A percentile compares a stretch with the other conserved stretches of the same genome.
These are phyloP conservation scores for Premnoplex brunnescens DNA, from an alignment of 2,797 vertebrate genomes.

Conservation along the genomic window DNA sequence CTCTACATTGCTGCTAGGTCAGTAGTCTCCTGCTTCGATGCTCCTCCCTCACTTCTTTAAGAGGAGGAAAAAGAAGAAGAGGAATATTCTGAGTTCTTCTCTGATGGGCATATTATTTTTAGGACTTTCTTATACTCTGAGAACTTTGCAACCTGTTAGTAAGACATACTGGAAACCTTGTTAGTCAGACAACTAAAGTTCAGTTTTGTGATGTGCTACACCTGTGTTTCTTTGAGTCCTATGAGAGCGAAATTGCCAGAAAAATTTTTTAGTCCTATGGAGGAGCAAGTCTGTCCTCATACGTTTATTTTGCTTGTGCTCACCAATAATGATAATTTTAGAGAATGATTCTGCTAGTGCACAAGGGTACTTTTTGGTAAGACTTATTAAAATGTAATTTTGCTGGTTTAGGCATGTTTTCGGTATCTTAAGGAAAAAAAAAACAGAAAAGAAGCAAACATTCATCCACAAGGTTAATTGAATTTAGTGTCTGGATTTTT, in stretches of 20 bases:
- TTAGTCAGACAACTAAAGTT: background rate
- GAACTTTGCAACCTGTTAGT: background rate
- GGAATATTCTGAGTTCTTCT: background rate
- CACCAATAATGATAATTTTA: background rate
- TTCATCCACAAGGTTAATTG: background rate
- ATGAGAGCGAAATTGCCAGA: background rate
- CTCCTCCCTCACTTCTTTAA: background rate
- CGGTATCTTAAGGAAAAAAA: background rate
- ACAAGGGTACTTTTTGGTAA: background rate
- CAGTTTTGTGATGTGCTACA: background rate
- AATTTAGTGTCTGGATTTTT: background rate
- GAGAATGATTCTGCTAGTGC: background rate
- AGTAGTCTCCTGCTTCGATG: constrained; percentile 26
- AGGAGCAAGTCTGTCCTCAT: background rate
- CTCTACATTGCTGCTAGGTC: constrained; percentile 95
- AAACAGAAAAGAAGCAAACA: background rate
- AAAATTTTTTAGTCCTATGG: background rate
- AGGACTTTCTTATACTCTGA: background rate
- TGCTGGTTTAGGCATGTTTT: background rate
- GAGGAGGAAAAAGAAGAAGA: background rate
- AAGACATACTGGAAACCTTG: background rate
- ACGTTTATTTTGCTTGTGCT: background rate
- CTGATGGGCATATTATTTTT: background rate
- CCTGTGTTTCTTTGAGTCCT: background rate
- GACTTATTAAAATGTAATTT: background rate